Conservation (phyloP, 2,113 vertebrate species). For the Pelusios castaneus region DNA sequence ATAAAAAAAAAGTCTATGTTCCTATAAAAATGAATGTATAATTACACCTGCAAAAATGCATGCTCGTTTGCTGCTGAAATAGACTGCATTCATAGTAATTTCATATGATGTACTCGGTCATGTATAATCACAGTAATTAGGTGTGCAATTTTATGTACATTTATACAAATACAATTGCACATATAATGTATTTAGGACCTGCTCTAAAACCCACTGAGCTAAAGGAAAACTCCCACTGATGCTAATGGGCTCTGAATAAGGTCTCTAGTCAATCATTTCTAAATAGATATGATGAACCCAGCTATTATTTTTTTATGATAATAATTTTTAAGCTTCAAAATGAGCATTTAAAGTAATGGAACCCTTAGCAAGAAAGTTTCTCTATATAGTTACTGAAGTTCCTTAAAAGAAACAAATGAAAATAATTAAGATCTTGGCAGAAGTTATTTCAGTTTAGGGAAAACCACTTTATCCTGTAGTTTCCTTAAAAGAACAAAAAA, state of each 20-base stretch:
- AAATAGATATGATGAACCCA: background rate
- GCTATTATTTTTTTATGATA: background rate
- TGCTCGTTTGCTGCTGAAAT: background rate
- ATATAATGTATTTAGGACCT: background rate
- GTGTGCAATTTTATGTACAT: background rate
- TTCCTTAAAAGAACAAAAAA: background rate
- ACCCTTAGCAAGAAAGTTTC: background rate
- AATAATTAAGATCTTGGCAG: background rate
- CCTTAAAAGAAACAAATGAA: background rate
- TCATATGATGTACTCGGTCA: background rate
- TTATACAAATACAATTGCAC: background rate
- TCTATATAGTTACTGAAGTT: background rate
- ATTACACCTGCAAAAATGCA: background rate
- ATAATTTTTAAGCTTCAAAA: background rate
- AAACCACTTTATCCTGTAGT: background rate
- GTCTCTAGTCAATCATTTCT: background rate
- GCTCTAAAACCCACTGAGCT: background rate
- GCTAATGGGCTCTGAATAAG: background rate
- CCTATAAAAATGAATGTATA: background rate
- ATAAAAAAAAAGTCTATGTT: background rate
- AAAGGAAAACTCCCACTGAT: background rate
- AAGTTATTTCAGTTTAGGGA: background rate
- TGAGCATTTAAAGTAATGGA: background rate
- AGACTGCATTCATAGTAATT: background rate
- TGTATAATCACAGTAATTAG: background rate